Evolutionary conservation across 2,113 vertebrate genomes (phyloP).

Genomic region (Columbina picui): DNA sequence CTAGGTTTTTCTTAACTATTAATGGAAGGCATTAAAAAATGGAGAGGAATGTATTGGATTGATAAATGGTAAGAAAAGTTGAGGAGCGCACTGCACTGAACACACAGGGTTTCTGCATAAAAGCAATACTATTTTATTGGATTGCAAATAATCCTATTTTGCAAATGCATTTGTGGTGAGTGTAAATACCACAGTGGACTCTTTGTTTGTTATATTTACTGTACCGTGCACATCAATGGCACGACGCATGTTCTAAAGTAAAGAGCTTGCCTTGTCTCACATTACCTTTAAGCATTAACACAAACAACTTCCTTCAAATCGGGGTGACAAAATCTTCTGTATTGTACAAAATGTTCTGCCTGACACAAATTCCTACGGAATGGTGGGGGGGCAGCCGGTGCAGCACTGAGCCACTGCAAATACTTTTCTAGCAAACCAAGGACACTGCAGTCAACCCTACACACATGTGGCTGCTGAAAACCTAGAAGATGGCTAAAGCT

Average conservation of each 20-base stretch:
- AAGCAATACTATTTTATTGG: not conserved
- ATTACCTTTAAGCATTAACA: constrained; percentile 6
- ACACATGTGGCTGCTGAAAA: rapidly evolving
- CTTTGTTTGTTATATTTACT: constrained; percentile 52
- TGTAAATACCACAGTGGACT: not conserved
- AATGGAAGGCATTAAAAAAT: constrained; percentile 50
- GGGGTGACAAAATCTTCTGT: not conserved
- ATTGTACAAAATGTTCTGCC: not conserved
- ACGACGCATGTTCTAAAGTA: not conserved
- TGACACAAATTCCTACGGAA: not conserved
- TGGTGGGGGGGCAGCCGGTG: rapidly evolving
- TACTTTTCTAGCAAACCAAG: not conserved
- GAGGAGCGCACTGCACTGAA: not conserved
- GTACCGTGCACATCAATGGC: not conserved
- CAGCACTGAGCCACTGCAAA: not conserved
- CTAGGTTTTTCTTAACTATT: constrained; percentile 46
- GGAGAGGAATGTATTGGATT: constrained; percentile 12
- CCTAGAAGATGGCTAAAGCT: not conserved
- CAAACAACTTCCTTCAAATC: not conserved
- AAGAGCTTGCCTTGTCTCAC: constrained; percentile 42
- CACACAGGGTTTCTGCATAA: not conserved
- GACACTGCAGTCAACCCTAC: not conserved
- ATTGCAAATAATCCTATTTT: constrained; percentile 36
- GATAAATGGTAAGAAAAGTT: constrained; percentile 8
- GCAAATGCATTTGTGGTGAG: not conserved